phyloP scores from a whole-genome alignment of 2,888 invertebrate genomes.

The Eilema depressum region DNA sequence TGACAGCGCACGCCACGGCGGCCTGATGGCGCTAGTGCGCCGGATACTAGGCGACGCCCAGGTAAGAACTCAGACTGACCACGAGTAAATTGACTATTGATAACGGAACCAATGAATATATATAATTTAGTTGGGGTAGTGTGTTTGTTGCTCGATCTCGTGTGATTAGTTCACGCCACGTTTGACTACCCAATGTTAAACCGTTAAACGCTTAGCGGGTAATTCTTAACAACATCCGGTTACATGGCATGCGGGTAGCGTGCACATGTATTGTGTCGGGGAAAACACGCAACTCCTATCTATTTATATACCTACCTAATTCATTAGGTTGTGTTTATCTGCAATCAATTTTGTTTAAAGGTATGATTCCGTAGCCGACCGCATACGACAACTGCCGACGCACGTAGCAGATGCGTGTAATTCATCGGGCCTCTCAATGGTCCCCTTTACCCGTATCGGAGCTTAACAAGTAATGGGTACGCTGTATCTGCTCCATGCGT shows the following conservation, averaged over 20 bases:
- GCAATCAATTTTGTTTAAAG: background rate
- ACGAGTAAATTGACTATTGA: background rate
- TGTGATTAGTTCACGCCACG: conserved; percentile 54
- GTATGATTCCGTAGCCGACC: too few species aligned
- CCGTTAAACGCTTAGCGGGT: conserved; percentile 36
- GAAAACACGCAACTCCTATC: conserved; percentile 36
- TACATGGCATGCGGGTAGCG: conserved; percentile 45
- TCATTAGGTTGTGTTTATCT: background rate
- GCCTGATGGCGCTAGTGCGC: conserved; percentile 95
- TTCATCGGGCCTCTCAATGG: too few species aligned
- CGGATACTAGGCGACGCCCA: conserved; percentile 95
- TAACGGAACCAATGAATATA: background rate
- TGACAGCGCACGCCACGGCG: conserved; percentile 87
- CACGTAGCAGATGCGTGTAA: too few species aligned
- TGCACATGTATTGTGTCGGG: conserved; percentile 25
- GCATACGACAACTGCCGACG: too few species aligned
- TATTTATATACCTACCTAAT: background rate
- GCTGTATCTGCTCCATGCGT: too few species aligned
- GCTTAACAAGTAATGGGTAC: too few species aligned
- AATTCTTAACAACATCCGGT: conserved; percentile 46
- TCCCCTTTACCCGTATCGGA: too few species aligned
- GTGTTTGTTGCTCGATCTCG: conserved; percentile 20
- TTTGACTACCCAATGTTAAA: conserved; percentile 50
- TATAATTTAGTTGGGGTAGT: background rate
- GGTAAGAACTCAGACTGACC: conserved; percentile 63